phyloP scores from a whole-genome alignment of 1,140 invertebrate species.

The Drosophila sturtevanti region DNA sequence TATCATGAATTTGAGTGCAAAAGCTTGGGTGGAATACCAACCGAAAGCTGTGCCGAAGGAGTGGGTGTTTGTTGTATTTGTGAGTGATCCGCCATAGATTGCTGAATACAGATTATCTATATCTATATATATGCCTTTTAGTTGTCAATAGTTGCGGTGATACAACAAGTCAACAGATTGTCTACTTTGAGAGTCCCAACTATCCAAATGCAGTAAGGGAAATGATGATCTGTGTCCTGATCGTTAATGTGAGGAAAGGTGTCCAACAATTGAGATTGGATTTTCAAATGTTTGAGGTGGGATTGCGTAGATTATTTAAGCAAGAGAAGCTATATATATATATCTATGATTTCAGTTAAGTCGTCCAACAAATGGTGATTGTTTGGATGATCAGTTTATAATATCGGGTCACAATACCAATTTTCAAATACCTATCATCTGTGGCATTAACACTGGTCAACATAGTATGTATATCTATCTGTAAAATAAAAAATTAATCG shows the following conservation, averaged over 20 bases:
- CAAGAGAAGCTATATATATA: neutral
- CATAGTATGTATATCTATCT: too few relatives aligned
- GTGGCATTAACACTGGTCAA: slow-evolving; percentile 89
- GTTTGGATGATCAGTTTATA: slow-evolving; percentile 87
- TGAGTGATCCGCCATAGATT: too few relatives aligned
- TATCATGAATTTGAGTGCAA: slow-evolving; percentile 87
- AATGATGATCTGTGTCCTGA: slow-evolving; percentile 85
- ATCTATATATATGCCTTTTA: slow-evolving; percentile 56
- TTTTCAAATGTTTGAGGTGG: slow-evolving; percentile 88
- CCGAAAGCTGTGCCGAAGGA: slow-evolving; percentile 89
- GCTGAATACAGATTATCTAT: too few relatives aligned
- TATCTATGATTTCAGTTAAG: slow-evolving; percentile 83
- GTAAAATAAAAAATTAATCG: too few relatives aligned
- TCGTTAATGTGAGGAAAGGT: slow-evolving; percentile 85
- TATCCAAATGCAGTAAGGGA: slow-evolving; percentile 82
- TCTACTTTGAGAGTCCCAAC: slow-evolving; percentile 86
- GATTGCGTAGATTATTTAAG: neutral
- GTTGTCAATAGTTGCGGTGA: slow-evolving; percentile 85
- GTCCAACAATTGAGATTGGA: slow-evolving; percentile 88
- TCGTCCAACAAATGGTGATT: slow-evolving; percentile 87
- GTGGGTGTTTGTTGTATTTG: slow-evolving; percentile 90
- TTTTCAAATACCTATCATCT: slow-evolving; percentile 87
- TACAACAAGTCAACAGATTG: slow-evolving; percentile 83
- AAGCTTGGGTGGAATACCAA: slow-evolving; percentile 84
- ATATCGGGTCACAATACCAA: slow-evolving; percentile 88